Percentiles rank a stretch among this genome's conserved stretches.
phyloP scores from a whole-genome alignment of 1,140 invertebrate species.

The Lepidurus couesii region DNA sequence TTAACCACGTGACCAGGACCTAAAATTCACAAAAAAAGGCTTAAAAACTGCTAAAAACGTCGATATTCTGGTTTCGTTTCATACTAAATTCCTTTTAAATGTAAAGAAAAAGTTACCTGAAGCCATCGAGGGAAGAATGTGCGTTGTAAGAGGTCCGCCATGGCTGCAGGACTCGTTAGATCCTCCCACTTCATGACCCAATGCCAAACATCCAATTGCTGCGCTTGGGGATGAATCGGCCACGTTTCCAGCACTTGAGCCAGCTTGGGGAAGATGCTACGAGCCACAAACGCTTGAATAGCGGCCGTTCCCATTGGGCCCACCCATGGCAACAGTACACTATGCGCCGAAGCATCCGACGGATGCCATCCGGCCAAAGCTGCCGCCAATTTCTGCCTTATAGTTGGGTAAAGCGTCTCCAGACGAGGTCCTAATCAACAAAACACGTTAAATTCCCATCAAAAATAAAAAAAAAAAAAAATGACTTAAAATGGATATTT shows the following conservation, averaged over 20 bases:
- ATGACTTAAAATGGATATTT: no score
- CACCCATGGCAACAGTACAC: slow-evolving; percentile 91
- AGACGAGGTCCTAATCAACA: slow-evolving; percentile 52
- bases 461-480: not conserved
- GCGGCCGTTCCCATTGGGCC: slow-evolving; percentile 72
- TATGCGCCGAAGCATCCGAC: slow-evolving; percentile 75
- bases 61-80: not conserved
- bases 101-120: slow-evolving; percentile 45
- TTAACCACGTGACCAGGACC: slow-evolving; percentile 69
- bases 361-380: slow-evolving; percentile 89
- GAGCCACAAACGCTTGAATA: slow-evolving; percentile 77
- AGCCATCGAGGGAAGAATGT: slow-evolving; percentile 82
- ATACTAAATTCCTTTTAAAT: not conserved
- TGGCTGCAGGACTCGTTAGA: slow-evolving; percentile 49
- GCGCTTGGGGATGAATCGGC: slow-evolving; percentile 78
- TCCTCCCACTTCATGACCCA: slow-evolving; percentile 84
- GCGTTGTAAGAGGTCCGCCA: slow-evolving; percentile 36
- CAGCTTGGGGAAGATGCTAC: slow-evolving; percentile 87
- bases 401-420: slow-evolving; percentile 82
- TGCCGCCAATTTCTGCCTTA: slow-evolving; percentile 81
- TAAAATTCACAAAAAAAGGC: slow-evolving; percentile 39
- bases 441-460: not conserved
- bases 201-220: slow-evolving; percentile 63
- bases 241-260: slow-evolving; percentile 65
- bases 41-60: slow-evolving; percentile 38